These are phyloP conservation scores for Heliconius erato DNA, from an alignment of 2,888 invertebrate genomes.

Conservation along the genomic window DNA sequence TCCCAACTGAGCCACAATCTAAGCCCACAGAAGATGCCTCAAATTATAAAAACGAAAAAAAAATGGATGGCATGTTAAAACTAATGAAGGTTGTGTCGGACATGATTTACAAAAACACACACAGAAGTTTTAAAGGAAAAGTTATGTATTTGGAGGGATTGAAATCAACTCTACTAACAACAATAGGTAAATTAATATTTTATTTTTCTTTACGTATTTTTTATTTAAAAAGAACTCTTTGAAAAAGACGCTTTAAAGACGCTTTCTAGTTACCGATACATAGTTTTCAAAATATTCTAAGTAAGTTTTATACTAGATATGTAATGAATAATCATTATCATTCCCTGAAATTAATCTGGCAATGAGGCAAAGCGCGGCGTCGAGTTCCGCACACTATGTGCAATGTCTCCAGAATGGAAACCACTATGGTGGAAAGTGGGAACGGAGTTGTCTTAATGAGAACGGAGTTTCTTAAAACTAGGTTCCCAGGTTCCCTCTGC, in stretches of 20 bases:
- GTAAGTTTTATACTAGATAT: too few species aligned
- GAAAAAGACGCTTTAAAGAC: too few species aligned
- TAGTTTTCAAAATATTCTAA: too few species aligned
- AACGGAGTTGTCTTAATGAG: neutral
- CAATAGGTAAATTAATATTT: slow-evolving; percentile 87
- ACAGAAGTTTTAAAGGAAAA: slow-evolving; percentile 83
- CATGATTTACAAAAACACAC: slow-evolving; percentile 73
- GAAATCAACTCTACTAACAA: slow-evolving; percentile 86
- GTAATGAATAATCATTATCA: too few species aligned
- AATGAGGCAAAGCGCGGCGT: neutral
- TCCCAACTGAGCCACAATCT: slow-evolving; percentile 11
- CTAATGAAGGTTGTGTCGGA: slow-evolving; percentile 73
- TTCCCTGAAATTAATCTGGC: neutral
- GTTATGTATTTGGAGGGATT: slow-evolving; percentile 85
- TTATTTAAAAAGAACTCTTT: neutral
- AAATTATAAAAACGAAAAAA: slow-evolving; percentile 58
- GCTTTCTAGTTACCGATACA: too few species aligned
- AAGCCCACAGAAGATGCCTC: slow-evolving; percentile 28
- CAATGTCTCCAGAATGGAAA: too few species aligned
- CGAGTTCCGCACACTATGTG: neutral
- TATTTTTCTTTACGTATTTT: neutral
- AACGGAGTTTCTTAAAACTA: neutral
- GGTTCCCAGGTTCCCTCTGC: neutral
- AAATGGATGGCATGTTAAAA: slow-evolving; percentile 68
- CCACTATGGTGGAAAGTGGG: neutral